These are phyloP conservation scores for Metallyticus violacea DNA, from an alignment of 2,888 invertebrate genomes.

Conservation along the genomic window DNA sequence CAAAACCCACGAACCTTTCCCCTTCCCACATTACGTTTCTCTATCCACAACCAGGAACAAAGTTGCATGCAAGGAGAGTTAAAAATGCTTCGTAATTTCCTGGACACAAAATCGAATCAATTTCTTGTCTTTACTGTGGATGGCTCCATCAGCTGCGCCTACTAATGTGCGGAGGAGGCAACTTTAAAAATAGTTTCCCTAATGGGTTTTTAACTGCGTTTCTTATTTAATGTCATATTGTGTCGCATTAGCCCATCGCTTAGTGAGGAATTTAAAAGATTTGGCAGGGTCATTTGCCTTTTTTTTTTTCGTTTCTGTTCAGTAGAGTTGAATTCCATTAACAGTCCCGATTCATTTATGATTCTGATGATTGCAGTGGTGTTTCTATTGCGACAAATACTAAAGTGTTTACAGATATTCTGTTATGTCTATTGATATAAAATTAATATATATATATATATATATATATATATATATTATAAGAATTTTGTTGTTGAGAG, in stretches of 20 bases:
- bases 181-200: not conserved
- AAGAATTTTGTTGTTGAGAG: too few species aligned
- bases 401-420: too few species aligned
- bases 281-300: too few species aligned
- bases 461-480: too few species aligned
- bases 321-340: too few species aligned
- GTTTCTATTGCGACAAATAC: too few species aligned
- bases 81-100: constrained; percentile 9
- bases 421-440: too few species aligned
- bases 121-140: not conserved
- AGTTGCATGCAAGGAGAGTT: not conserved
- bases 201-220: not conserved
- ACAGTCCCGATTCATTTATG: too few species aligned
- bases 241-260: not conserved
- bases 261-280: too few species aligned
- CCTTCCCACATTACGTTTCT: not conserved
- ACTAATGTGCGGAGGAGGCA: not conserved
- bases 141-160: not conserved
- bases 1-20: not conserved
- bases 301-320: too few species aligned
- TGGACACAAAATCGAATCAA: constrained; percentile 2
- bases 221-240: not conserved
- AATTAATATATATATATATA: too few species aligned
- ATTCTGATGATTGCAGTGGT: too few species aligned
- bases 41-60: not conserved